Percentiles rank a stretch among this genome's conserved stretches.
Conservation (phyloP, 1,140 invertebrate species). For the Danaus melanippus region DNA sequence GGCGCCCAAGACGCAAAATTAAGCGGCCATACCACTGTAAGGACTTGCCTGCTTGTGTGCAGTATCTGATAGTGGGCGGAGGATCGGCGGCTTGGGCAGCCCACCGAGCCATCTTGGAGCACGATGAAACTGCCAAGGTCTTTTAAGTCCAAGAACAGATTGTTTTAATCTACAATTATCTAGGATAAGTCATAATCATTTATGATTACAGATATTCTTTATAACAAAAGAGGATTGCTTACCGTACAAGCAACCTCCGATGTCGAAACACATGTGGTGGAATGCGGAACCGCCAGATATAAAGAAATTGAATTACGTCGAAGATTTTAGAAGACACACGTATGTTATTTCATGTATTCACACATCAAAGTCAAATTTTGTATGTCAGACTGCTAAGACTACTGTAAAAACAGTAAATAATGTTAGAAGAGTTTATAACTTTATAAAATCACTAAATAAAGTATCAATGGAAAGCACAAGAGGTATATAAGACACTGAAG, state of each 20-base stretch:
- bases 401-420: no score
- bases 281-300: constrained; percentile 50
- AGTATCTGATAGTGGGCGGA: constrained; percentile 52
- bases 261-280: constrained; percentile 62
- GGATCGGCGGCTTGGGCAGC: constrained; percentile 56
- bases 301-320: constrained; percentile 37
- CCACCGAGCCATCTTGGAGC: constrained; percentile 47
- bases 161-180: neutral
- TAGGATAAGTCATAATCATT: no score
- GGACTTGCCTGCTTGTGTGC: constrained; percentile 54
- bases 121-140: constrained; percentile 55
- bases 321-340: constrained; percentile 36
- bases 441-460: no score
- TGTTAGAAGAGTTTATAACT: no score
- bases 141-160: neutral
- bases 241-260: constrained; percentile 43
- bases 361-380: no score
- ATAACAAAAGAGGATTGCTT: constrained; percentile 47
- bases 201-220: constrained; percentile 44
- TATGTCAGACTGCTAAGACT: no score
- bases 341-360: constrained; percentile 20
- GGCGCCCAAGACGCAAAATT: constrained; percentile 43
- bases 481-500: no score
- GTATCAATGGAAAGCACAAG: no score
- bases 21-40: constrained; percentile 36